Evolutionary conservation across 1,140 invertebrate species (phyloP).

Genomic region (Eumaeus atala): DNA sequence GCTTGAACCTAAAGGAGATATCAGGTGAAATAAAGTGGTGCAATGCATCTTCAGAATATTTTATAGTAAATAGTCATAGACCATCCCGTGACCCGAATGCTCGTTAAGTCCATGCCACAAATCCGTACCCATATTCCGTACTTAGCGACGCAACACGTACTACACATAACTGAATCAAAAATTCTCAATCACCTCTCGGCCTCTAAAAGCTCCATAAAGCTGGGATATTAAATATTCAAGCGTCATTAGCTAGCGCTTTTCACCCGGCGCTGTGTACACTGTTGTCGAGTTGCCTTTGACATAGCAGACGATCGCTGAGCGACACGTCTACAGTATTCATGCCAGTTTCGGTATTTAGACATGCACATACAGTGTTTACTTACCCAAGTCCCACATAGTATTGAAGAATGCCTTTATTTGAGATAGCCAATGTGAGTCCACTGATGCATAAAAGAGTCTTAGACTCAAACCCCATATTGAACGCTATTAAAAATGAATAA

Average conservation of each 20-base stretch:
- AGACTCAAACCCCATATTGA: too few species aligned
- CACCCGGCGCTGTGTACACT: slow-evolving; percentile 18
- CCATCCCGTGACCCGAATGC: too few species aligned
- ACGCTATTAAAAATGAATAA: too few species aligned
- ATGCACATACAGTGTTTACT: slow-evolving; percentile 10
- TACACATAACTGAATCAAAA: neutral
- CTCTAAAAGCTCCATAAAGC: slow-evolving; percentile 7
- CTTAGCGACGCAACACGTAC: too few species aligned
- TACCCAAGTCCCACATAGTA: slow-evolving; percentile 4
- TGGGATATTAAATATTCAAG: slow-evolving; percentile 45
- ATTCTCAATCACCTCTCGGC: slow-evolving; percentile 8
- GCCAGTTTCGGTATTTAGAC: neutral
- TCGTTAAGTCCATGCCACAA: too few species aligned
- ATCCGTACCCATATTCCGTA: too few species aligned
- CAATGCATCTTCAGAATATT: too few species aligned
- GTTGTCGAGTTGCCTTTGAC: neutral
- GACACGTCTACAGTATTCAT: slow-evolving; percentile 14
- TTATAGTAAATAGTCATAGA: too few species aligned
- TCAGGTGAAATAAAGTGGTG: too few species aligned
- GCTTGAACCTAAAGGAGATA: too few species aligned
- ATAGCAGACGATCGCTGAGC: slow-evolving; percentile 7
- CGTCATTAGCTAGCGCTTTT: slow-evolving; percentile 44
- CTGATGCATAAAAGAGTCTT: too few species aligned
- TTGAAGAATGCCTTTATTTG: neutral
- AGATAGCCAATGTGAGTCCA: too few species aligned